Percentiles rank a stretch among this genome's conserved stretches.
Conservation (phyloP, 1,140 invertebrate species). For the Psix sp. region DNA sequence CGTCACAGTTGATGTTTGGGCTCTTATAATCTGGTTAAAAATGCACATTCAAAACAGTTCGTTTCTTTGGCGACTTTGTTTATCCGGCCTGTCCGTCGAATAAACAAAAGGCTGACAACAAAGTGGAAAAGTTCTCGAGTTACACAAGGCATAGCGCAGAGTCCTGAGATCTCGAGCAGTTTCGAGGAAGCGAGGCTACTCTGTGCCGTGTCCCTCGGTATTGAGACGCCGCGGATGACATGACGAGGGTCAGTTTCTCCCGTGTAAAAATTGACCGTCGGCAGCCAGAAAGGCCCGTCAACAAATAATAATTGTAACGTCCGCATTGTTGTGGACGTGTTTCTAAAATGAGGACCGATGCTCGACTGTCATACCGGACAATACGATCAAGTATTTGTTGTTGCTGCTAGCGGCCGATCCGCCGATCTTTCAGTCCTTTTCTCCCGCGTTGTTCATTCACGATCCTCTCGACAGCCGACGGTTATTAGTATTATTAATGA, state of each 20-base stretch:
- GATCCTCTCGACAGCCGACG: conserved; percentile 63
- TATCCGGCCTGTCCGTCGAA: neutral
- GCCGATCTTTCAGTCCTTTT: conserved; percentile 39
- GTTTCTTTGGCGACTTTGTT: neutral
- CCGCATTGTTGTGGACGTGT: conserved; percentile 76
- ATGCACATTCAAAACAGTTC: neutral
- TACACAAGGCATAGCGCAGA: conserved; percentile 33
- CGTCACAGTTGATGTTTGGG: conserved; percentile 1
- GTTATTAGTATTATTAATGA: conserved; percentile 76
- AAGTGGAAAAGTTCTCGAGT: conserved; percentile 48
- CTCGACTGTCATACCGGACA: conserved; percentile 66
- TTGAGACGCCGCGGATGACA: conserved; percentile 72
- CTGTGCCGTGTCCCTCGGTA: conserved; percentile 40
- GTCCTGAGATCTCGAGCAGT: conserved; percentile 1
- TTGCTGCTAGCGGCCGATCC: conserved; percentile 69
- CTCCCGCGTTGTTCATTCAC: conserved; percentile 47
- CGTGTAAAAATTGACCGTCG: conserved; percentile 65
- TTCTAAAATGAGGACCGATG: conserved; percentile 73
- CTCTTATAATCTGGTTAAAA: conserved; percentile 27
- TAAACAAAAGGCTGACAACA: conserved; percentile 35
- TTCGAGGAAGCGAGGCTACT: conserved; percentile 30
- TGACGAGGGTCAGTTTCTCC: conserved; percentile 72
- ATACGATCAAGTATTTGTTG: conserved; percentile 75
- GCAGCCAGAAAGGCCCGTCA: conserved; percentile 62
- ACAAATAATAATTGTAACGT: conserved; percentile 74